Percentiles rank a stretch among this genome's conserved stretches.
Evolutionary conservation across 2,888 invertebrate genomes (phyloP).

Genomic region (Metopia argyrocephala): DNA sequence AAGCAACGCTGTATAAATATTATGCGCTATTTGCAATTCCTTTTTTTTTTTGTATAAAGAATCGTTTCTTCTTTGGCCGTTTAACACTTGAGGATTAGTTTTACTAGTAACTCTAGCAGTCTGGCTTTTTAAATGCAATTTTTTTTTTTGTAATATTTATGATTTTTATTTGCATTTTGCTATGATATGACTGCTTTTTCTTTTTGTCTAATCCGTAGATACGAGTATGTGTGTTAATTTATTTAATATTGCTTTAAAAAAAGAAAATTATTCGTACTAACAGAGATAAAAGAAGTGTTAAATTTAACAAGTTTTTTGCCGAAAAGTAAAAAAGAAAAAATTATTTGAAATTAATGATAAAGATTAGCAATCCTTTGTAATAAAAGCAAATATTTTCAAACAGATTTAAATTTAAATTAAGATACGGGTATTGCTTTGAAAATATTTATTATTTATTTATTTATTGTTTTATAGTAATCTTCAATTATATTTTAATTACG

Average conservation of each 20-base stretch:
- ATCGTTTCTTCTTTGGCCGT: conserved; percentile 33
- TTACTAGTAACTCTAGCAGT: neutral
- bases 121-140: neutral
- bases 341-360: neutral
- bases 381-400: neutral
- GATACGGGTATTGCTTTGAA: neutral
- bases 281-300: neutral
- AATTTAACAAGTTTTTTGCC: neutral
- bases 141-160: conserved; percentile 52
- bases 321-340: neutral
- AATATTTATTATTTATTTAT: neutral
- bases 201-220: conserved; percentile 17
- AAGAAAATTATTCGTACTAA: conserved; percentile 8
- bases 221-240: conserved; percentile 13
- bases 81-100: conserved; percentile 50
- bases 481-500: too few relatives aligned
- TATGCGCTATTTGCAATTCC: neutral
- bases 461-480: too few relatives aligned
- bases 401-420: neutral
- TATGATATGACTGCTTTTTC: neutral
- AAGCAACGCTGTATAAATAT: neutral
- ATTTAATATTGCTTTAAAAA: conserved; percentile 12
- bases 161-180: conserved; percentile 36
- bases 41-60: conserved; percentile 6
- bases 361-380: neutral